These are phyloP conservation scores for Glaucomys volans DNA, from an alignment of 2,113 vertebrate genomes.

Conservation along the genomic window DNA sequence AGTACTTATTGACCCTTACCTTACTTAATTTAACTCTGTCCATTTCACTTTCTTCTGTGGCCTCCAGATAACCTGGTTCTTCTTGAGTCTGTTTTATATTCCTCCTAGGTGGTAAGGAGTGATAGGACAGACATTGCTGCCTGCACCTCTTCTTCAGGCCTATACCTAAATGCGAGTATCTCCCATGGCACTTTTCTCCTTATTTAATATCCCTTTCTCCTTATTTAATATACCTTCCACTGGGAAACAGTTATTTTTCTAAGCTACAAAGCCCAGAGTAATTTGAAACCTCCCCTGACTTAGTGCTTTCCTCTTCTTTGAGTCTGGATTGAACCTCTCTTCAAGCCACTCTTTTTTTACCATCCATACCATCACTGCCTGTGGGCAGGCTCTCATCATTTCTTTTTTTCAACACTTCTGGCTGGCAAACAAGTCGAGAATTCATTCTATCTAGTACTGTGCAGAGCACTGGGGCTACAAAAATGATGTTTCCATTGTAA, in stretches of 20 bases:
- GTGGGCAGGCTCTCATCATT: not conserved
- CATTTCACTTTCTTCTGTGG: slow-evolving; percentile 22
- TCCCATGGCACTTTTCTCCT: not conserved
- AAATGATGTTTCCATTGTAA: not conserved
- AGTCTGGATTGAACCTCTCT: not conserved
- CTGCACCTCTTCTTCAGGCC: not conserved
- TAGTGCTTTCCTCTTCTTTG: not conserved
- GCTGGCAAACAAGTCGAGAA: not conserved
- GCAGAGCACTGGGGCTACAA: not conserved
- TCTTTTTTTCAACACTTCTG: not conserved
- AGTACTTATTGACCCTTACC: not conserved
- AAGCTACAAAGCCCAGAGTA: not conserved
- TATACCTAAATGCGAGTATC: not conserved
- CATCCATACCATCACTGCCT: not conserved
- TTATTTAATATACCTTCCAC: not conserved
- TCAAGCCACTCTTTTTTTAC: not conserved
- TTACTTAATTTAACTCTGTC: not conserved
- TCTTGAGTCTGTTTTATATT: not conserved
- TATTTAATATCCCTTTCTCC: not conserved
- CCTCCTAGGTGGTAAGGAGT: not conserved
- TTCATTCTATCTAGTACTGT: not conserved
- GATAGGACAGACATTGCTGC: not conserved
- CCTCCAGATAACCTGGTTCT: not conserved
- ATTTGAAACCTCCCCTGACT: not conserved
- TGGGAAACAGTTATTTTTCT: not conserved